Evolutionary conservation across 2,113 vertebrate genomes (phyloP).

Genomic region (Siphamia tubifer): DNA sequence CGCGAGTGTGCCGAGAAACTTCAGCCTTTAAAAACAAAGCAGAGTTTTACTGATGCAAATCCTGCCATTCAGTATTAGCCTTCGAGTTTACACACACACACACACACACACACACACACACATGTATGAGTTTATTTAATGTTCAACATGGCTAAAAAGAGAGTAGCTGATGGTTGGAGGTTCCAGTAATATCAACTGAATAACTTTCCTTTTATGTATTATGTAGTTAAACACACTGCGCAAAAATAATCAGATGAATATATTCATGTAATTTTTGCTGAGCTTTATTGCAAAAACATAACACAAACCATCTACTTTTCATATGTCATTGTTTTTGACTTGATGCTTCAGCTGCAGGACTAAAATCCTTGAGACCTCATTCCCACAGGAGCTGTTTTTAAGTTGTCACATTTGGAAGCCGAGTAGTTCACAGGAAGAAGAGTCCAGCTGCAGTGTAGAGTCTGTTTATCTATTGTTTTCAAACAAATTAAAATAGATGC

Average conservation of each 20-base stretch:
- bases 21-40: slow-evolving; percentile 72
- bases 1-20: slow-evolving; percentile 64
- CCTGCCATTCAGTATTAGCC: slow-evolving; percentile 34
- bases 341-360: slow-evolving; percentile 24
- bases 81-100: slow-evolving; percentile 25
- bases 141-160: slow-evolving; percentile 7
- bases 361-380: slow-evolving; percentile 6
- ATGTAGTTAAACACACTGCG: slow-evolving; percentile 3
- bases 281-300: no score
- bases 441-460: slow-evolving; percentile 13
- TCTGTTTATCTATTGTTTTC: background rate
- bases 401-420: slow-evolving; percentile 23
- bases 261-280: no score
- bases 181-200: slow-evolving; percentile 26
- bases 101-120: background rate
- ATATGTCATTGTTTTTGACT: background rate
- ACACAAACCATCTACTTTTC: no score
- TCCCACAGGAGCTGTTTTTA: slow-evolving; percentile 33
- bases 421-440: background rate
- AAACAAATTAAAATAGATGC: background rate
- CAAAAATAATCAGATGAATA: no score
- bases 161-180: slow-evolving; percentile 1
- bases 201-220: slow-evolving; percentile 6
- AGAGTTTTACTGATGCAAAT: slow-evolving; percentile 54
- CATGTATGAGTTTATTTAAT: slow-evolving; percentile 27